Percentiles rank a stretch among this genome's conserved stretches.
These are phyloP conservation scores for Orbicella faveolata DNA, from an alignment of 64 coral and sea anemone genomes.

Conservation along the genomic window DNA sequence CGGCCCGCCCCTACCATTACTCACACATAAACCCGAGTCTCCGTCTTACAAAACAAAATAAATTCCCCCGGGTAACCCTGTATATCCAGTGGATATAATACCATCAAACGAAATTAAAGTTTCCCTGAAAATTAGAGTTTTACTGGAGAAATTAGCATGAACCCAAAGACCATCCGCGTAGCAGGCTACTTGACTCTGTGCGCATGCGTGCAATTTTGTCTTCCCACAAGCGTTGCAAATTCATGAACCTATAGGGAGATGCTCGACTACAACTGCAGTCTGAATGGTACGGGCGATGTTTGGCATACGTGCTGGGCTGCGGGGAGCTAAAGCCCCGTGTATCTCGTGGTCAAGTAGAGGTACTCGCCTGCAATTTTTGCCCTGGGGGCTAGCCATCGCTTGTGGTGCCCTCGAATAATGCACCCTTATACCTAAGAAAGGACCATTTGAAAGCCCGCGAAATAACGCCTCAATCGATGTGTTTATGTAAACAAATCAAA, in stretches of 20 bases:
- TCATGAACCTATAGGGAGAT: background rate
- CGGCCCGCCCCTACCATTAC: too few relatives aligned
- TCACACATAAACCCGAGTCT: too few relatives aligned
- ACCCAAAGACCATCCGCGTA: too few relatives aligned
- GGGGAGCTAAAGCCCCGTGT: constrained; percentile 81
- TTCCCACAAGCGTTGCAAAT: constrained; percentile 17
- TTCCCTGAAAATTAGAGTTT: too few relatives aligned
- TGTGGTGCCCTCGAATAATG: constrained; percentile 66
- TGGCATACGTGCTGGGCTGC: constrained; percentile 21
- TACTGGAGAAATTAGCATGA: too few relatives aligned
- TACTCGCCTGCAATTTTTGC: constrained; percentile 76
- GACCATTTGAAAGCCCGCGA: background rate
- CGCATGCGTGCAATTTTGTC: background rate
- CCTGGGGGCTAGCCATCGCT: constrained; percentile 81
- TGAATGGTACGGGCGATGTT: constrained; percentile 76
- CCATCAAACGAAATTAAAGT: too few relatives aligned
- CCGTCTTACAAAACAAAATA: too few relatives aligned
- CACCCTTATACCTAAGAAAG: background rate
- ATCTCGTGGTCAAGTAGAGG: constrained; percentile 75
- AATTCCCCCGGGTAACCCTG: too few relatives aligned
- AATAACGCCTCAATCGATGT: background rate
- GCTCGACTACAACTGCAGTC: accelerated
- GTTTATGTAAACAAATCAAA: background rate
- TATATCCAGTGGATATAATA: too few relatives aligned
- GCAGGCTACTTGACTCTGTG: background rate